These are phyloP conservation scores for Lophochroa leadbeateri DNA, from an alignment of 2,113 vertebrate genomes.

Conservation along the genomic window DNA sequence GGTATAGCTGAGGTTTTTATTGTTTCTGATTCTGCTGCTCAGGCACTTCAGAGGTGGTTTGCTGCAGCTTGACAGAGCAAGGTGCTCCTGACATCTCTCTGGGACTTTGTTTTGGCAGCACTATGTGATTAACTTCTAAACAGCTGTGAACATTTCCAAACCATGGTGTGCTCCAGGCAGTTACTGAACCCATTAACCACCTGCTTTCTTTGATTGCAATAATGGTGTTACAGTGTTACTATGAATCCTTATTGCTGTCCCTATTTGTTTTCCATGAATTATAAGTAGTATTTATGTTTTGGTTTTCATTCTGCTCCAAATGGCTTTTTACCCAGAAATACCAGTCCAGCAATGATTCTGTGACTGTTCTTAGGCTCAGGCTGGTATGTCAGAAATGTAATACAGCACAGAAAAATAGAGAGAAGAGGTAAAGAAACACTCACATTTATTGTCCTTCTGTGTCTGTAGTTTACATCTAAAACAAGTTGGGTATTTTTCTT, in stretches of 20 bases:
- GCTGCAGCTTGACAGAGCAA: neutral
- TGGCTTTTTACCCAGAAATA: neutral
- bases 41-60: neutral
- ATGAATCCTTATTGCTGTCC: neutral
- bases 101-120: neutral
- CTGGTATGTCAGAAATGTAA: neutral
- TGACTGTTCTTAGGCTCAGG: neutral
- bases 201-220: neutral
- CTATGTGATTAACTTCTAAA: neutral
- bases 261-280: neutral
- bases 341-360: neutral
- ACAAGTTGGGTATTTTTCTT: neutral
- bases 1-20: neutral
- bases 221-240: neutral
- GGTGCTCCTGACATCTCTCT: neutral
- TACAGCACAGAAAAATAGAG: neutral
- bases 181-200: neutral
- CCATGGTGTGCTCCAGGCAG: neutral
- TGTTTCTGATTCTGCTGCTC: neutral
- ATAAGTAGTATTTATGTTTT: neutral
- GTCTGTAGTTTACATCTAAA: neutral
- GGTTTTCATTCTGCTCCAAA: neutral
- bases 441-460: neutral
- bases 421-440: neutral
- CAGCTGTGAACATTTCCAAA: neutral